Evolutionary conservation across 2,888 invertebrate species (phyloP).

Genomic region (Fabriciana adippe): DNA sequence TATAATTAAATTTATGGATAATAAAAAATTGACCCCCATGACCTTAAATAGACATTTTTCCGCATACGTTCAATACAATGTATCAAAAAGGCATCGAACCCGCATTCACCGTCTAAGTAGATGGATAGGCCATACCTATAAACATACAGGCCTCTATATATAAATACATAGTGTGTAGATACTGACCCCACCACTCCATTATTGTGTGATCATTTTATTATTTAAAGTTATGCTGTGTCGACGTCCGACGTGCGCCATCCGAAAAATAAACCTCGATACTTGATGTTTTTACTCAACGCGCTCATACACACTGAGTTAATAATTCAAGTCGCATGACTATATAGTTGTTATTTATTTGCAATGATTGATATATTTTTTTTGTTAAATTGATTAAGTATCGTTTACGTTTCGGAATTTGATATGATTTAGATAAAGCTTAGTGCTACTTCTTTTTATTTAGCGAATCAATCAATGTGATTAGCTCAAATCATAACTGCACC

Average conservation of each 20-base stretch:
- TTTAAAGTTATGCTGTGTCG: slow-evolving; percentile 12
- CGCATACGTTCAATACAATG: no score
- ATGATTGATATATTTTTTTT: not conserved
- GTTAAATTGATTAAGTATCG: no score
- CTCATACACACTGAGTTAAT: slow-evolving; percentile 8
- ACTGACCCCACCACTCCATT: slow-evolving; percentile 9
- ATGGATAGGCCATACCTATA: no score
- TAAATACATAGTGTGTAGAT: not conserved
- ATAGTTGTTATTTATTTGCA: slow-evolving; percentile 6
- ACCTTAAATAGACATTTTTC: no score
- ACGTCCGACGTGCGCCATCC: slow-evolving; percentile 3
- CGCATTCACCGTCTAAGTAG: not conserved
- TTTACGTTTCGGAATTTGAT: no score
- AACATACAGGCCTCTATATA: not conserved
- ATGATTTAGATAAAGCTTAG: no score
- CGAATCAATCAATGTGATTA: no score
- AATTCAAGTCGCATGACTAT: slow-evolving; percentile 12
- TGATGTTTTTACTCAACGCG: slow-evolving; percentile 9
- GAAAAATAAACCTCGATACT: slow-evolving; percentile 12
- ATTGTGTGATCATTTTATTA: slow-evolving; percentile 15
- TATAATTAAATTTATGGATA: no score
- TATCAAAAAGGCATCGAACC: not conserved
- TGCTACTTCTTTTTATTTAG: no score
- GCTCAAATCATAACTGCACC: no score
- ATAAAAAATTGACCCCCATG: no score